Evolutionary conservation across 37 sponge, comb jelly and placozoan genomes (phyloP).

Genomic region (Crambe crambe): DNA sequence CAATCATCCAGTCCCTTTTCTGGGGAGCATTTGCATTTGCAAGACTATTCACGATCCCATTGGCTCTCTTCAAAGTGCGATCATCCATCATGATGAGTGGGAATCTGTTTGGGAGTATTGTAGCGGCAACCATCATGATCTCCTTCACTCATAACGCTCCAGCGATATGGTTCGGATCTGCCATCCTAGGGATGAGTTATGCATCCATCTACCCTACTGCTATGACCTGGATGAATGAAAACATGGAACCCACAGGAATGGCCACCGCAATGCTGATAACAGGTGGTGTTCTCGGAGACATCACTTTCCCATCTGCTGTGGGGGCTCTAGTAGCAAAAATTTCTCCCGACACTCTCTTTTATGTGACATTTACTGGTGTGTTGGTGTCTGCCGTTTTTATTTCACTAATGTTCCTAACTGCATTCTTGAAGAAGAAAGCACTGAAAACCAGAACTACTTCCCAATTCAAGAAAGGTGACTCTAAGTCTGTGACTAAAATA

Average conservation of each 20-base stretch:
- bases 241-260: conserved; percentile 18
- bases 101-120: conserved; percentile 38
- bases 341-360: conserved; percentile 21
- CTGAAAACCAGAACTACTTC: no score
- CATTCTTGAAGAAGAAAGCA: not conserved
- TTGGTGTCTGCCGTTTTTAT: conserved; percentile 1
- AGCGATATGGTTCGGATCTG: conserved; percentile 52
- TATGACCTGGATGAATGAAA: conserved; percentile 48
- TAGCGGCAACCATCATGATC: conserved; percentile 30
- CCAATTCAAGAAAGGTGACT: no score
- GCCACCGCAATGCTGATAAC: conserved; percentile 32
- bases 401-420: conserved; percentile 10
- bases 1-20: conserved; percentile 45
- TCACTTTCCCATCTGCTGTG: conserved; percentile 30
- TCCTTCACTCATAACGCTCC: not conserved
- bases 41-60: conserved; percentile 19
- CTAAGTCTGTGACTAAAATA: no score
- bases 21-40: conserved; percentile 69
- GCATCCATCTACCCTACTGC: conserved; percentile 58
- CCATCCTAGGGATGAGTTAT: conserved; percentile 30
- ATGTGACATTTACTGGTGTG: conserved; percentile 27
- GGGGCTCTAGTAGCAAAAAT: conserved; percentile 27
- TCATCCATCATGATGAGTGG: conserved; percentile 35
- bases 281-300: conserved; percentile 49
- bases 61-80: conserved; percentile 37